These are phyloP conservation scores for Panthera leo DNA, from an alignment of 2,113 vertebrate genomes.

Conservation along the genomic window DNA sequence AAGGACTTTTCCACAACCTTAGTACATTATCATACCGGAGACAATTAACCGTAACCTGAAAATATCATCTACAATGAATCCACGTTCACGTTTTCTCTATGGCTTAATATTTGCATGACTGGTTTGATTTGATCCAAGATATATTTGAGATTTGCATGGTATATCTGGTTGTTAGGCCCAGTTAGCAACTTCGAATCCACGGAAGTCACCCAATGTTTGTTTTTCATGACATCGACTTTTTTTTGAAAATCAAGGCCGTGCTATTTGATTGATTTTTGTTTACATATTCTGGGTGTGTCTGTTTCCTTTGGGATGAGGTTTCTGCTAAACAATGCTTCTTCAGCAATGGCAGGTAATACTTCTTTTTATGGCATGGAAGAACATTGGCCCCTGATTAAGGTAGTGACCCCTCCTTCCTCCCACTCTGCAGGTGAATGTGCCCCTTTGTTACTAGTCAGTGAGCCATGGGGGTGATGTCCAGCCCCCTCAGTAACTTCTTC, in stretches of 20 bases:
- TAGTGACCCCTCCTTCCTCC: accelerated
- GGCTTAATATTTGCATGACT: not conserved
- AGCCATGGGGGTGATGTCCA: accelerated
- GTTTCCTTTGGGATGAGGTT: not conserved
- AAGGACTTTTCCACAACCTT: not conserved
- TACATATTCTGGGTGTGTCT: not conserved
- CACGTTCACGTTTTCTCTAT: not conserved
- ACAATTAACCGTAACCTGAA: not conserved
- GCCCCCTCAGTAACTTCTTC: not conserved
- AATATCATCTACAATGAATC: not conserved
- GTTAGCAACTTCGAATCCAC: not conserved
- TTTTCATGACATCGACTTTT: not conserved
- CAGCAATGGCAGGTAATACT: accelerated
- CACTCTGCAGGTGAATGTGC: not conserved
- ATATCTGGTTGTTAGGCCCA: not conserved
- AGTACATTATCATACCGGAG: not conserved
- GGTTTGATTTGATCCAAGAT: not conserved
- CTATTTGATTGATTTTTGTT: not conserved
- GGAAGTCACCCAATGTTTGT: not conserved
- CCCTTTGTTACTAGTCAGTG: not conserved
- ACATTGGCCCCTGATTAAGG: accelerated
- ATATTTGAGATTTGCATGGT: not conserved
- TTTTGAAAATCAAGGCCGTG: not conserved
- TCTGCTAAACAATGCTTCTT: not conserved
- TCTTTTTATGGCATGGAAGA: not conserved